Evolutionary conservation across 92 coral and sea anemone species (phyloP).

Genomic region (Siderastrea siderea): DNA sequence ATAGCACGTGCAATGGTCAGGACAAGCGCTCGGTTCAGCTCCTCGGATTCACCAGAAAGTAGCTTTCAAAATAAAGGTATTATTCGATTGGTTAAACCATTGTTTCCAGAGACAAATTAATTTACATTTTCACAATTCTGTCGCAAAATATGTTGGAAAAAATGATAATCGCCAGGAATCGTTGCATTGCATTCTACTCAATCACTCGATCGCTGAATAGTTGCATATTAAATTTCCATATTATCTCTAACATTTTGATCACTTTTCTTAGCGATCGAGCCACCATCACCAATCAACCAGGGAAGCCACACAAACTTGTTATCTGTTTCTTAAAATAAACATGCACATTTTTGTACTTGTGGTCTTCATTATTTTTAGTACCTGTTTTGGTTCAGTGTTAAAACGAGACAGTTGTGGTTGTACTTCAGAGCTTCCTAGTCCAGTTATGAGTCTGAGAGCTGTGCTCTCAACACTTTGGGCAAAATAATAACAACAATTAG

Average conservation of each 20-base stretch:
- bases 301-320: too few species aligned
- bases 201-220: too few species aligned
- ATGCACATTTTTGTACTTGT: not conserved
- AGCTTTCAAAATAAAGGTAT: slow-evolving; percentile 59
- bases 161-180: too few species aligned
- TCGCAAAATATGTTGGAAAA: too few species aligned
- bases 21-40: slow-evolving; percentile 92
- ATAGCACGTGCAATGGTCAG: slow-evolving; percentile 96
- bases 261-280: too few species aligned
- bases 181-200: too few species aligned
- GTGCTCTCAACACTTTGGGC: slow-evolving; percentile 91
- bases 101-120: not conserved
- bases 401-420: slow-evolving; percentile 91
- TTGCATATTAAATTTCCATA: too few species aligned
- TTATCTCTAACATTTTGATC: too few species aligned
- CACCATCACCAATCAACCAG: too few species aligned
- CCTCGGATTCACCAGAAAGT: slow-evolving; percentile 94
- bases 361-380: not conserved
- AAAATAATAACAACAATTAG: not conserved
- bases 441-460: slow-evolving; percentile 92
- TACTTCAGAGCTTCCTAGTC: slow-evolving; percentile 94
- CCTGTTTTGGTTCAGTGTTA: slow-evolving; percentile 86
- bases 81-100: too few species aligned
- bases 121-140: too few species aligned
- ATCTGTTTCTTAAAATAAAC: not conserved